These are phyloP conservation scores for Diglossa cyanea DNA, from an alignment of 2,797 vertebrate genomes.

Conservation along the genomic window DNA sequence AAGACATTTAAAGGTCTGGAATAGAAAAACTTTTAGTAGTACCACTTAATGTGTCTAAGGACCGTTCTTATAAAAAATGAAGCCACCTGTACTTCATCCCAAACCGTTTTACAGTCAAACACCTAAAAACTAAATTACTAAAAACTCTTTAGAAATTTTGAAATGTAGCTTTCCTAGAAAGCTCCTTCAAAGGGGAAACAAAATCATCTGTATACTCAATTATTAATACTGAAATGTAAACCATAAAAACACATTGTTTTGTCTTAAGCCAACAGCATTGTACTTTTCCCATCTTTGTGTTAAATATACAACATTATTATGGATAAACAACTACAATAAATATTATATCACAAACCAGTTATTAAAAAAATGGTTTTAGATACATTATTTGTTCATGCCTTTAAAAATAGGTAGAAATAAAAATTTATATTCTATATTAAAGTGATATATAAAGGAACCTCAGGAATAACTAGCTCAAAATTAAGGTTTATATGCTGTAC, in stretches of 20 bases:
- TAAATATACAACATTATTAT: conserved; percentile 38
- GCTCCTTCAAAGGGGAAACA: not conserved
- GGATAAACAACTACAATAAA: conserved; percentile 31
- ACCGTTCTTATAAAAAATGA: not conserved
- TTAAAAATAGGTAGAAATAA: not conserved
- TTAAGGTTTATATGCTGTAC: not conserved
- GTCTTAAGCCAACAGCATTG: conserved; percentile 34
- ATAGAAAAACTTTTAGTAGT: not conserved
- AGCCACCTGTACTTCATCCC: not conserved
- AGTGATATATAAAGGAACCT: not conserved
- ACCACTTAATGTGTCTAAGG: not conserved
- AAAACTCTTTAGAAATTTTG: not conserved
- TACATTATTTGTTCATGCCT: not conserved
- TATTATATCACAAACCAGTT: not conserved
- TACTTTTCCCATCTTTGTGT: not conserved
- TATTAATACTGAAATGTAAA: conserved; percentile 53
- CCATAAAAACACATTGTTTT: conserved; percentile 20
- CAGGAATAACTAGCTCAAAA: not conserved
- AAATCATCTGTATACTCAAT: conserved; percentile 10
- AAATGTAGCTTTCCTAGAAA: not conserved
- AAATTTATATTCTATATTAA: not conserved
- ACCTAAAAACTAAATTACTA: not conserved
- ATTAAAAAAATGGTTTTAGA: not conserved
- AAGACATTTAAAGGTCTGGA: not conserved
- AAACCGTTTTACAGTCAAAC: not conserved